Percentiles rank a stretch among this genome's conserved stretches.
Evolutionary conservation across 2,797 vertebrate species (phyloP).

Genomic region (Bradypodion ventrale): DNA sequence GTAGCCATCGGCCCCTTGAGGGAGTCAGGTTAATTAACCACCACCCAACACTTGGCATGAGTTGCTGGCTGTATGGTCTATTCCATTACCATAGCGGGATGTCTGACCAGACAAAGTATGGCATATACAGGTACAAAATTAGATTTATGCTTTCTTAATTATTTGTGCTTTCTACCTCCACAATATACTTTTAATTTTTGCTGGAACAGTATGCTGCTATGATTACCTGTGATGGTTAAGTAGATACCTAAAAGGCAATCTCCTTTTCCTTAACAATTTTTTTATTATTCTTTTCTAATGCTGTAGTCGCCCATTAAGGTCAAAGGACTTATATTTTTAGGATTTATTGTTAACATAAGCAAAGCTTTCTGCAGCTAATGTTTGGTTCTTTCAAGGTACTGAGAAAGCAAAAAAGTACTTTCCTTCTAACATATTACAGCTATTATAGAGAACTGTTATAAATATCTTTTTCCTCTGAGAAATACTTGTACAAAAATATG

Average conservation of each 20-base stretch:
- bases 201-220: neutral
- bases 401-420: neutral
- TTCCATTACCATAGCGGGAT: no score
- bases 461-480: neutral
- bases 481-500: neutral
- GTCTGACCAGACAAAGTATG: neutral
- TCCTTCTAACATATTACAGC: neutral
- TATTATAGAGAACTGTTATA: neutral
- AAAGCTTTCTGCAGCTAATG: neutral
- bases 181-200: neutral
- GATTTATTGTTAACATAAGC: neutral
- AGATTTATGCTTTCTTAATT: neutral
- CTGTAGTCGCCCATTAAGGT: neutral
- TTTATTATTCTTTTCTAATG: neutral
- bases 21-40: no score
- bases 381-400: neutral
- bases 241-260: neutral
- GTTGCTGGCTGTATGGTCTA: no score
- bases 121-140: neutral
- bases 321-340: neutral
- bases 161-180: neutral
- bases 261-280: neutral
- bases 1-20: no score
- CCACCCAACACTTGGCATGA: no score
- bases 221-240: constrained; percentile 8